Percentiles rank a stretch among this genome's conserved stretches.
These are phyloP conservation scores for Invenusta paracnida DNA, from an alignment of 2,888 invertebrate genomes.

Conservation along the genomic window DNA sequence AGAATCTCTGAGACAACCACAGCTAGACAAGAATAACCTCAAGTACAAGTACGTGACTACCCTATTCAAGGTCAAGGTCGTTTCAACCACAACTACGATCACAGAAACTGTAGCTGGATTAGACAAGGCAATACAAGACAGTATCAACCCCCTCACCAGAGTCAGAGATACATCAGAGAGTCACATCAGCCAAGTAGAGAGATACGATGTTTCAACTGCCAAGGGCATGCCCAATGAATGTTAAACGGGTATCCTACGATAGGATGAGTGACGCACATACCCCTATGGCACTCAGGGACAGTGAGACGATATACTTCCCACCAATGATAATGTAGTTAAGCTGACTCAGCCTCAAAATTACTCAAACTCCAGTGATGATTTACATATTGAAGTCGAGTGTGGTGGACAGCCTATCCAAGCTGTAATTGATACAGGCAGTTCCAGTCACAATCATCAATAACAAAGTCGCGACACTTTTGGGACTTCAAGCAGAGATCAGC, in stretches of 20 bases:
- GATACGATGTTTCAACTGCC: background rate
- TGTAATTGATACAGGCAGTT: background rate
- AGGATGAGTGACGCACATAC: too few species aligned
- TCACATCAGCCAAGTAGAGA: background rate
- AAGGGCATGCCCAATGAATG: too few species aligned
- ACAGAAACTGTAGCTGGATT: too few species aligned
- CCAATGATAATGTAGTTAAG: background rate
- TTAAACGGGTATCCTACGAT: too few species aligned
- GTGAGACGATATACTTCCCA: background rate
- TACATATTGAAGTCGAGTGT: background rate
- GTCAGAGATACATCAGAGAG: background rate
- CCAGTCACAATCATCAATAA: background rate
- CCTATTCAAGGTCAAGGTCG: background rate
- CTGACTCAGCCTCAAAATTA: too few species aligned
- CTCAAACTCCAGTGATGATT: background rate
- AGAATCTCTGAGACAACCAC: background rate
- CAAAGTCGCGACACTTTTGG: background rate
- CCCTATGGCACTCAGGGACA: too few species aligned
- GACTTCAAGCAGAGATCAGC: background rate
- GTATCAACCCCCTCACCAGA: background rate
- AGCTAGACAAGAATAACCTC: background rate
- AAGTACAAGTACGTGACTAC: background rate
- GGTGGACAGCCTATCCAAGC: background rate
- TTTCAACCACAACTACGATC: background rate
- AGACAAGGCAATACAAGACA: background rate